Percentiles rank a stretch among this genome's conserved stretches.
These are phyloP conservation scores for Triops longicaudatus DNA, from an alignment of 1,140 invertebrate species.

Conservation along the genomic window DNA sequence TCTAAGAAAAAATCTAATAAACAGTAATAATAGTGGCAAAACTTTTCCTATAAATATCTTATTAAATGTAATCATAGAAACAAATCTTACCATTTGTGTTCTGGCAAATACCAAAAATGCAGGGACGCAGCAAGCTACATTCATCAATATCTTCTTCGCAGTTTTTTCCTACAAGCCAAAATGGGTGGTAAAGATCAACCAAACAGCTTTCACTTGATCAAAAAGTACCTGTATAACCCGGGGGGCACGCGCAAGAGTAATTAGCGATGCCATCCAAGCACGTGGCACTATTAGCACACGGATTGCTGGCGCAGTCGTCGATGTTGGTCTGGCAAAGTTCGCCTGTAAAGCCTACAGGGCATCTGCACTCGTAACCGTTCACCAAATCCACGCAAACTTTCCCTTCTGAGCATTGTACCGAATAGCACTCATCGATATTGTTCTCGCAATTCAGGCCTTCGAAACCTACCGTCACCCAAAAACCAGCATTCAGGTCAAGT, in stretches of 20 bases:
- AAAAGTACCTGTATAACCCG: constrained; percentile 60
- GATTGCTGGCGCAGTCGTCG: constrained; percentile 46
- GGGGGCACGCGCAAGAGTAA: constrained; percentile 68
- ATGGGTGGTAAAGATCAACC: constrained; percentile 25
- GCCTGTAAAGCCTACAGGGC: constrained; percentile 65
- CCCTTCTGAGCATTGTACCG: constrained; percentile 53
- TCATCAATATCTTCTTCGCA: constrained; percentile 73
- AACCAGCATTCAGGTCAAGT: neutral
- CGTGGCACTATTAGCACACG: constrained; percentile 47
- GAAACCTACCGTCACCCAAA: constrained; percentile 32
- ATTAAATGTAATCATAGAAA: no score
- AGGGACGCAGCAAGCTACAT: constrained; percentile 54
- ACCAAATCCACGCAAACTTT: constrained; percentile 56
- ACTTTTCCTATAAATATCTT: no score
- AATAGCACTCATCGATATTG: constrained; percentile 56
- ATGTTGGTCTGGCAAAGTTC: constrained; percentile 57
- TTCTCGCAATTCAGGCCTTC: constrained; percentile 41
- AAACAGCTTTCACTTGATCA: constrained; percentile 49
- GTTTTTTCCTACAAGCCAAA: constrained; percentile 45
- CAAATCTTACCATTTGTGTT: constrained; percentile 51
- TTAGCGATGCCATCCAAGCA: constrained; percentile 61
- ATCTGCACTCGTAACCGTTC: constrained; percentile 63
- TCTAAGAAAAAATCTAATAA: constrained; percentile 12
- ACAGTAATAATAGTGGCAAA: neutral
- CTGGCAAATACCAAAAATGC: constrained; percentile 72